phyloP scores from a whole-genome alignment of 1,140 invertebrate species.

The Mycetomoellerius zeteki region DNA sequence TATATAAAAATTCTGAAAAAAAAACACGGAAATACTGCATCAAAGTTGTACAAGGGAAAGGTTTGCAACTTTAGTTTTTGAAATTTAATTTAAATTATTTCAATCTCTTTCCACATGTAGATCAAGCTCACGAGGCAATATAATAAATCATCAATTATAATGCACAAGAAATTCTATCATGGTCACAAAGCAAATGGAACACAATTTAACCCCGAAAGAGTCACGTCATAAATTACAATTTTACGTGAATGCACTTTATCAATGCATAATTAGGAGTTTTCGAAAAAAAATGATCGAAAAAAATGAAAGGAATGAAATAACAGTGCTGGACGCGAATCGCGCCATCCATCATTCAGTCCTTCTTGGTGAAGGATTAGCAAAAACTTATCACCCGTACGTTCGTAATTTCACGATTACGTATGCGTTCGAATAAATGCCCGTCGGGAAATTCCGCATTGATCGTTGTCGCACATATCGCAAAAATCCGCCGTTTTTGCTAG shows the following conservation, averaged over 20 bases:
- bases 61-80: neutral
- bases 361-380: neutral
- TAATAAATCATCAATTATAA: slow-evolving; percentile 25
- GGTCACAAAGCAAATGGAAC: slow-evolving; percentile 5
- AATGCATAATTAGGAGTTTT: slow-evolving; percentile 19
- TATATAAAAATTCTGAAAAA: neutral
- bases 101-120: neutral
- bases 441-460: neutral
- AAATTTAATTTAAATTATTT: slow-evolving; percentile 7
- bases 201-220: neutral
- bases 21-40: neutral
- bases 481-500: neutral
- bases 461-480: slow-evolving; percentile 20
- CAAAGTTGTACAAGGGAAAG: neutral
- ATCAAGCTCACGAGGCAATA: neutral
- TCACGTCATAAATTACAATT: slow-evolving; percentile 35
- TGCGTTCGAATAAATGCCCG: slow-evolving; percentile 45
- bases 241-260: slow-evolving; percentile 33
- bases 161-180: neutral
- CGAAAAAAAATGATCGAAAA: slow-evolving; percentile 35
- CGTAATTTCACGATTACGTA: slow-evolving; percentile 47
- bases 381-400: slow-evolving; percentile 14
- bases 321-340: neutral
- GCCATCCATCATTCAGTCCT: neutral
- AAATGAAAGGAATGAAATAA: neutral